Evolutionary conservation across 2,888 invertebrate genomes (phyloP).

Genomic region (Thelaira solivaga): DNA sequence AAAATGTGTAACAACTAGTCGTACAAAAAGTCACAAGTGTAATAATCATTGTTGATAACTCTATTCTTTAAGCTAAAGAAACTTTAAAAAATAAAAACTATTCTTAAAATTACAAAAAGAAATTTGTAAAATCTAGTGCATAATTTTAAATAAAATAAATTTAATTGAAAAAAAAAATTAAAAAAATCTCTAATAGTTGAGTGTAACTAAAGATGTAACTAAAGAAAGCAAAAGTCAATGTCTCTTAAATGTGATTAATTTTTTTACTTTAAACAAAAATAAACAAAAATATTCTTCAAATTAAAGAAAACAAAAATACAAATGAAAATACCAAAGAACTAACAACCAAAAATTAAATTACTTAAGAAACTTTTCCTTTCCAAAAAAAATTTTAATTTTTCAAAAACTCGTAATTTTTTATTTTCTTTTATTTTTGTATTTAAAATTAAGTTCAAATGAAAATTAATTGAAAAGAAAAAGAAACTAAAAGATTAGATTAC

Average conservation of each 20-base stretch:
- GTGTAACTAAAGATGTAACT: constrained; percentile 12
- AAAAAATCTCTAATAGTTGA: constrained; percentile 18
- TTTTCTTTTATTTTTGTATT: too few relatives aligned
- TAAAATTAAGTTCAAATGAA: constrained; percentile 11
- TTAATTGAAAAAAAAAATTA: constrained; percentile 19
- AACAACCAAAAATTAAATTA: background rate
- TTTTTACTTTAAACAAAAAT: constrained; percentile 38
- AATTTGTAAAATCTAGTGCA: constrained; percentile 4
- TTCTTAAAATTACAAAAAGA: background rate
- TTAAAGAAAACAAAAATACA: background rate
- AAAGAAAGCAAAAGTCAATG: constrained; percentile 24
- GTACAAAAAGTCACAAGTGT: background rate
- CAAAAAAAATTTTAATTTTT: background rate
- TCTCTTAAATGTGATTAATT: constrained; percentile 56
- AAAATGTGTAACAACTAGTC: background rate
- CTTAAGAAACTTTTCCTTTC: background rate
- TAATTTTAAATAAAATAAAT: constrained; percentile 8
- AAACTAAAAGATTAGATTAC: constrained; percentile 28
- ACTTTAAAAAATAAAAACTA: background rate
- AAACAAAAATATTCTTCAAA: background rate
- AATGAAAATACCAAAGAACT: background rate
- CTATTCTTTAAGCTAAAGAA: background rate
- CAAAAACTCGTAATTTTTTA: background rate
- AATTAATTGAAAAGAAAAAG: background rate
- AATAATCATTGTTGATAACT: background rate